A percentile compares a stretch with the other conserved stretches of the same genome.
Evolutionary conservation across 2,888 invertebrate genomes (phyloP).

Genomic region (Chloroclystis v-ata): DNA sequence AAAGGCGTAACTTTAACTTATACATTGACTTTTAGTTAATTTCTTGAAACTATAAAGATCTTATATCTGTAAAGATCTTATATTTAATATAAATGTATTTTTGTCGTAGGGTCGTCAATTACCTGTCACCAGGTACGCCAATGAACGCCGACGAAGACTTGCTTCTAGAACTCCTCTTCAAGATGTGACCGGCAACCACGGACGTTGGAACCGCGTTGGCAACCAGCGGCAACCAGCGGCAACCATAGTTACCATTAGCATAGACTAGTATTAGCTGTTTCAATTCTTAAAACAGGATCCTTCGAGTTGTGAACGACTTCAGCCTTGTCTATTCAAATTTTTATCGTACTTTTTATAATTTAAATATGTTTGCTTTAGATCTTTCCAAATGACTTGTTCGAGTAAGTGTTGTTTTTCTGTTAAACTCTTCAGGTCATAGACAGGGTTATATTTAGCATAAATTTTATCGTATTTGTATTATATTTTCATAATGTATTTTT

Average conservation of each 20-base stretch:
- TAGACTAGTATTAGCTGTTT: constrained; percentile 27
- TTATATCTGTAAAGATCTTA: too few species aligned
- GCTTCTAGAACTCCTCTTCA: constrained; percentile 69
- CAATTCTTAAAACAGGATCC: constrained; percentile 47
- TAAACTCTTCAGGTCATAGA: constrained; percentile 78
- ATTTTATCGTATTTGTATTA: constrained; percentile 78
- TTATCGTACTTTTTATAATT: constrained; percentile 15
- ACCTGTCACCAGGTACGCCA: constrained; percentile 69
- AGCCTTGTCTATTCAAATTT: constrained; percentile 58
- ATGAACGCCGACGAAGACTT: constrained; percentile 73
- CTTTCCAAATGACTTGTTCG: constrained; percentile 67
- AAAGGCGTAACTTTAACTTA: too few species aligned
- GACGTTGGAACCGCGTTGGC: constrained; percentile 12
- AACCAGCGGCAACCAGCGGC: constrained; percentile 19
- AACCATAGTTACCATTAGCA: constrained; percentile 29
- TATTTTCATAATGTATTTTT: constrained; percentile 78
- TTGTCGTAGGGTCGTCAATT: constrained; percentile 58
- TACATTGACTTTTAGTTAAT: too few species aligned
- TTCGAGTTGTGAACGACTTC: constrained; percentile 60
- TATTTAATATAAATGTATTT: too few species aligned
- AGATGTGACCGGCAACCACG: constrained; percentile 48
- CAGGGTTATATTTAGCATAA: constrained; percentile 79
- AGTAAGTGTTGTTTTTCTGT: constrained; percentile 61
- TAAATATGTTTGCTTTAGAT: constrained; percentile 28
- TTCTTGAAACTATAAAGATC: too few species aligned